Conservation (phyloP, 2,888 invertebrate species). For the Parnassius glacialis region DNA sequence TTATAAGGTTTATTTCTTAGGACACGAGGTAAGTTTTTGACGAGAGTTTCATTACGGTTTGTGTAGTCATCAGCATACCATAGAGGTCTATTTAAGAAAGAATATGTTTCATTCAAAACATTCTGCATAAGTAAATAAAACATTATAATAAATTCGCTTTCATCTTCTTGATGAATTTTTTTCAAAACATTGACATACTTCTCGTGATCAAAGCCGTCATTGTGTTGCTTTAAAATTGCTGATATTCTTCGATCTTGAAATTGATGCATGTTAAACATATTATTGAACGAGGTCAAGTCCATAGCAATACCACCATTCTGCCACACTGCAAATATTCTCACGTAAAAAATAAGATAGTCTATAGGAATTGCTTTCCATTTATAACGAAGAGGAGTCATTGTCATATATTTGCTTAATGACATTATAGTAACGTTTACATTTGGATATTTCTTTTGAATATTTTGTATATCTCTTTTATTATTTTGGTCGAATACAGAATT, state of each 20-base stretch:
- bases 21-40: constrained; percentile 38
- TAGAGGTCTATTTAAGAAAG: constrained; percentile 46
- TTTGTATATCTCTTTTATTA: constrained; percentile 43
- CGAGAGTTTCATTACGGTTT: constrained; percentile 18
- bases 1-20: constrained; percentile 52
- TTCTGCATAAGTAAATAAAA: constrained; percentile 47
- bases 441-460: constrained; percentile 54
- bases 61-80: constrained; percentile 29
- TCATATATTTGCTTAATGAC: constrained; percentile 66
- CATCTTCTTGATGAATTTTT: constrained; percentile 51
- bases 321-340: constrained; percentile 77
- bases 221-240: constrained; percentile 60
- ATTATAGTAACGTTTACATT: constrained; percentile 67
- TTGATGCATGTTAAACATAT: constrained; percentile 41
- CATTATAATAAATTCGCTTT: constrained; percentile 47
- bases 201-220: constrained; percentile 54
- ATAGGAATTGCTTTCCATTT: constrained; percentile 73
- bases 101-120: constrained; percentile 51
- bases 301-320: constrained; percentile 76
- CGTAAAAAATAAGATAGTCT: constrained; percentile 69
- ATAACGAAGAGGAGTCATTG: constrained; percentile 67
- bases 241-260: constrained; percentile 44
- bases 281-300: constrained; percentile 52
- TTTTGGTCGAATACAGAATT: constrained; percentile 41
- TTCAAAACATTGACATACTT: constrained; percentile 52